A percentile compares a stretch with the other conserved stretches of the same genome.
phyloP scores from a whole-genome alignment of 2,888 invertebrate species.

The Acrobeloides nanus region DNA sequence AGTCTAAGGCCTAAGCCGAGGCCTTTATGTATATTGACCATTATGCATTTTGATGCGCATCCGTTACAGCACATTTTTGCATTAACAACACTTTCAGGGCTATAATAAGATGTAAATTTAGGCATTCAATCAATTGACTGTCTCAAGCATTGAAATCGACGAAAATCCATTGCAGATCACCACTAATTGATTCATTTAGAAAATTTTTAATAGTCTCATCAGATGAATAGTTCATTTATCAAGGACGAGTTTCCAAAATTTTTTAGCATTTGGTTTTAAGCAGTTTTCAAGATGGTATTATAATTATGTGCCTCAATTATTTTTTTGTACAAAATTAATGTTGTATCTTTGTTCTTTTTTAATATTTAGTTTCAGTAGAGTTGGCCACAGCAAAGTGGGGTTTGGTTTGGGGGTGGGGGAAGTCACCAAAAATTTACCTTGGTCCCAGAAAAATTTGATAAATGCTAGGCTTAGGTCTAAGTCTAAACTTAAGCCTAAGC shows the following conservation, averaged over 20 bases:
- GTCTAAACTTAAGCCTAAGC: no score
- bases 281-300: neutral
- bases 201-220: no score
- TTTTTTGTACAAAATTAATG: neutral
- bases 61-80: no score
- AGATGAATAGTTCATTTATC: no score
- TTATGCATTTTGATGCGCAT: no score
- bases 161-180: constrained; percentile 9
- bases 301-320: neutral
- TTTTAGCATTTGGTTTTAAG: neutral
- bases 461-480: no score
- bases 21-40: no score
- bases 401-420: neutral
- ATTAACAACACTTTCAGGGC: no score
- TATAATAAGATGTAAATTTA: constrained; percentile 6
- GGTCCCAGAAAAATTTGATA: neutral
- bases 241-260: neutral
- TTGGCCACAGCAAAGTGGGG: neutral
- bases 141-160: constrained; percentile 8
- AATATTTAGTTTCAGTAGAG: neutral
- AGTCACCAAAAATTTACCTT: neutral
- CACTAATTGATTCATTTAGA: neutral
- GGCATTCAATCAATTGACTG: neutral
- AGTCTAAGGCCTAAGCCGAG: no score
- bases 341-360: neutral